Percentiles rank a stretch among this genome's conserved stretches.
phyloP scores from a whole-genome alignment of 2,113 vertebrate genomes.

The Pardalotus punctatus region DNA sequence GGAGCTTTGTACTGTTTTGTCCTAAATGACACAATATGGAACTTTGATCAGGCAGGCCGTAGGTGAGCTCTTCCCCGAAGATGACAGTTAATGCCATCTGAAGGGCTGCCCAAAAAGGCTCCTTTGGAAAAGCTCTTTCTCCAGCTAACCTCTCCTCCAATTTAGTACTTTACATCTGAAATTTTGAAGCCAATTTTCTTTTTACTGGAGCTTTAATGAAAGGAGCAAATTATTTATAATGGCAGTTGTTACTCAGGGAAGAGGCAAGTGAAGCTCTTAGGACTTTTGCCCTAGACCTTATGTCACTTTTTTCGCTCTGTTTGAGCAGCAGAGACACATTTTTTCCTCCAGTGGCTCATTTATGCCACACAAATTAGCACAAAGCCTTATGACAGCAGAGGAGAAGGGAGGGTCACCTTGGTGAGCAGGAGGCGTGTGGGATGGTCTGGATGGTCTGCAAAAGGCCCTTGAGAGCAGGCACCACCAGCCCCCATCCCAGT shows the following conservation, averaged over 20 bases:
- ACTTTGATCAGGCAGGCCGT: neutral
- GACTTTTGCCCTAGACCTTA: neutral
- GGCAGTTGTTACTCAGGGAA: neutral
- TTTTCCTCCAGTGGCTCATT: neutral
- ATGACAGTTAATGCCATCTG: neutral
- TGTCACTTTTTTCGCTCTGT: neutral
- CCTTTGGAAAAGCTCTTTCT: conserved; percentile 13
- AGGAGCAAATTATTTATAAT: conserved; percentile 32
- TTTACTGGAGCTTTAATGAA: conserved; percentile 14
- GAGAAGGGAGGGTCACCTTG: neutral
- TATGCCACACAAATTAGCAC: neutral
- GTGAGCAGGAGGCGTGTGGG: neutral
- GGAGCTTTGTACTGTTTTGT: neutral
- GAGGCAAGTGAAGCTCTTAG: neutral
- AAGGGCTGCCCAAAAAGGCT: neutral
- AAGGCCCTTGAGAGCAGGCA: neutral
- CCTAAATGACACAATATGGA: neutral
- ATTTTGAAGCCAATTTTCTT: conserved; percentile 26
- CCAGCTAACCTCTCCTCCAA: neutral
- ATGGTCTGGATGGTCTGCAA: neutral
- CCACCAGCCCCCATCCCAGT: fast-evolving
- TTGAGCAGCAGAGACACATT: neutral
- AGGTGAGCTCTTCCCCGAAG: neutral
- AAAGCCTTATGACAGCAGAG: neutral
- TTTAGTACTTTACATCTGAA: conserved; percentile 21